Percentiles rank a stretch among this genome's conserved stretches.
These are phyloP conservation scores for Venustoraphidia nigricollis DNA, from an alignment of 2,888 invertebrate species.

Conservation along the genomic window DNA sequence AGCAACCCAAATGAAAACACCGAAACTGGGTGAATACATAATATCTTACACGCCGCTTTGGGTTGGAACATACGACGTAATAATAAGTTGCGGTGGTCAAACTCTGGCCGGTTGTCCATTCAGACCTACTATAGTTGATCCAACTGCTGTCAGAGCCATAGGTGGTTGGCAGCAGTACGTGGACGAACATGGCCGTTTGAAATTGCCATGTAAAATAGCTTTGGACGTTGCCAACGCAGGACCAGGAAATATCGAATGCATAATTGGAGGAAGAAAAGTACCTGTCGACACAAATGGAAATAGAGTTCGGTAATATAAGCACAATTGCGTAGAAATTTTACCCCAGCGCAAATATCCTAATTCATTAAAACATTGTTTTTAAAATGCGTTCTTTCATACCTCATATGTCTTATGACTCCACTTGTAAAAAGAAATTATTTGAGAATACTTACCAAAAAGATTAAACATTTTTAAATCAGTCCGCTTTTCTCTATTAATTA, in stretches of 20 bases:
- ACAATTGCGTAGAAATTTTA: no score
- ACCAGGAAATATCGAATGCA: conserved; percentile 60
- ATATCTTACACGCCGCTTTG: conserved; percentile 83
- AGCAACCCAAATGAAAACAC: conserved; percentile 35
- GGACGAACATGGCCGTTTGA: conserved; percentile 57
- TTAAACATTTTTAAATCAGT: no score
- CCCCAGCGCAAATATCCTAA: no score
- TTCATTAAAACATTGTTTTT: no score
- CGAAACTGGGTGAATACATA: conserved; percentile 62
- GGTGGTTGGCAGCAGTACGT: conserved; percentile 79
- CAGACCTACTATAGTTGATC: conserved; percentile 51
- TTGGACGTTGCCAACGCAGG: conserved; percentile 84
- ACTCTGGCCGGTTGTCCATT: conserved; percentile 42
- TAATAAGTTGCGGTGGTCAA: conserved; percentile 47
- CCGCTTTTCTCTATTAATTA: no score
- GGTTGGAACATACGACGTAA: conserved; percentile 82
- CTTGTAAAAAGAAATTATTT: no score
- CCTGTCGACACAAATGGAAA: conserved; percentile 24
- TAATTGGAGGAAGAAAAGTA: conserved; percentile 47
- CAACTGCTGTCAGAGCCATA: conserved; percentile 52
- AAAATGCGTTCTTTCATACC: no score
- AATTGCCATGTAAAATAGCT: conserved; percentile 62
- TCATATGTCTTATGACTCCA: no score
- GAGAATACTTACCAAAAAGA: no score
- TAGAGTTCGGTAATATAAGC: conserved; percentile 24